Percentiles rank a stretch among this genome's conserved stretches.
Conservation (phyloP, 2,797 vertebrate species). For the Sebastes flavidus region DNA sequence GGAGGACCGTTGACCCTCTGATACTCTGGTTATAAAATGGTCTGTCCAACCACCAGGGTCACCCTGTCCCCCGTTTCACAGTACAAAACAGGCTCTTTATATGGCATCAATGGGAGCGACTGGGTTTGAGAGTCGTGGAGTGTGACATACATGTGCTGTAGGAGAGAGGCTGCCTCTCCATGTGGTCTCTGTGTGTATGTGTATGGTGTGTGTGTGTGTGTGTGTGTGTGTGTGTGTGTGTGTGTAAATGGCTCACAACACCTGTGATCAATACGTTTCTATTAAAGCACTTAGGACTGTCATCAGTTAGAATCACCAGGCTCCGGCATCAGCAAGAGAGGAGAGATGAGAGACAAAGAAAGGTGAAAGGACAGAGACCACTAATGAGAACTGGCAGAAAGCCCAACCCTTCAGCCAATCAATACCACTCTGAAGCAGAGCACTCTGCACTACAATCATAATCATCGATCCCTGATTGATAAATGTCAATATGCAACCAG, state of each 20-base stretch:
- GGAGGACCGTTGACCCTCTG: background rate
- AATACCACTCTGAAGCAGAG: slow-evolving; percentile 66
- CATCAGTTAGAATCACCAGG: slow-evolving; percentile 68
- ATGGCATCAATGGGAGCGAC: background rate
- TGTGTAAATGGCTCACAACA: slow-evolving; percentile 54
- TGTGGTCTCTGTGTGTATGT: background rate
- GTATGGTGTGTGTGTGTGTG: background rate
- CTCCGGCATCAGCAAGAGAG: slow-evolving; percentile 44
- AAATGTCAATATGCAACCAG: slow-evolving; percentile 47
- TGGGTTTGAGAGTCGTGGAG: background rate
- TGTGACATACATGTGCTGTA: background rate
- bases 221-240: background rate
- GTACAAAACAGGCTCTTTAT: background rate
- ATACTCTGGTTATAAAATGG: background rate
- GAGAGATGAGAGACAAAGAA: slow-evolving; percentile 59
- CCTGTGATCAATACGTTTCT: slow-evolving; percentile 78
- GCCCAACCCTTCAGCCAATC: slow-evolving; percentile 60
- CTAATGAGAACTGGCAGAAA: slow-evolving; percentile 73
- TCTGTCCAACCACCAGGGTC: slow-evolving; percentile 18
- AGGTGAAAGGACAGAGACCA: slow-evolving; percentile 65
- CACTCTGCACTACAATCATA: slow-evolving; percentile 62
- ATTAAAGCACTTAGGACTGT: slow-evolving; percentile 74
- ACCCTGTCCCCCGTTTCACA: slow-evolving; percentile 6
- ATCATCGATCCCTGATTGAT: slow-evolving; percentile 72
- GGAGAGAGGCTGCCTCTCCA: background rate